Evolutionary conservation across 1,140 invertebrate genomes (phyloP).

Genomic region (Brachionus rubens): DNA sequence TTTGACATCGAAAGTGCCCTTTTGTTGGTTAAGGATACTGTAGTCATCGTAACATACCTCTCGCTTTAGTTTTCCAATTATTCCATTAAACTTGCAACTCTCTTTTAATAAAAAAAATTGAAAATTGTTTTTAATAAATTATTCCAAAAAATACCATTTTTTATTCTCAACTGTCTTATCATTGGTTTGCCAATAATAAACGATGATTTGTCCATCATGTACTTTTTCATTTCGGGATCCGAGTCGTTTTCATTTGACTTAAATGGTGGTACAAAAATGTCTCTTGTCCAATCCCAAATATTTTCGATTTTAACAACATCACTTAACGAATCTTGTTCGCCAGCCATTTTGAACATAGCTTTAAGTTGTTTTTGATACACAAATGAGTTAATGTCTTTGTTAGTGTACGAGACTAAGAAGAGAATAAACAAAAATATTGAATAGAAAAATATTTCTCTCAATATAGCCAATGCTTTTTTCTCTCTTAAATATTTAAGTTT

Average conservation of each 20-base stretch:
- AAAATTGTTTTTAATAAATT: conserved; percentile 63
- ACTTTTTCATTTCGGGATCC: conserved; percentile 61
- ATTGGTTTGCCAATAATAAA: conserved; percentile 64
- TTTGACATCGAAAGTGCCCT: background rate
- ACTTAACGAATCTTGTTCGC: no score
- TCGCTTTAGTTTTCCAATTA: background rate
- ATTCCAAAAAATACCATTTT: conserved; percentile 61
- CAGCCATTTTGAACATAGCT: background rate
- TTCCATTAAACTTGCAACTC: background rate
- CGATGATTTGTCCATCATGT: conserved; percentile 62
- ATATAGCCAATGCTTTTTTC: conserved; percentile 23
- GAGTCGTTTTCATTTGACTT: conserved; percentile 61
- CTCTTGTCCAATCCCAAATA: conserved; percentile 61
- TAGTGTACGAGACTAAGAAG: conserved; percentile 1
- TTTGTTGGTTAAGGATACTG: conserved; percentile 7
- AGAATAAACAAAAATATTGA: conserved; percentile 19
- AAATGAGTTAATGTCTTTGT: conserved; percentile 29
- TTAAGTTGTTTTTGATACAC: background rate
- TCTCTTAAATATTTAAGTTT: conserved; percentile 15
- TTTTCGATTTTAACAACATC: conserved; percentile 49
- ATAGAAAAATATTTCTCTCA: conserved; percentile 57
- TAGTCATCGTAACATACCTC: background rate
- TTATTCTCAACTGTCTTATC: conserved; percentile 55
- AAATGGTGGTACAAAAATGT: conserved; percentile 59
- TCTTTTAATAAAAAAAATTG: conserved; percentile 57